phyloP scores from a whole-genome alignment of 2,888 invertebrate genomes.

The Chrysina gloriosa region DNA sequence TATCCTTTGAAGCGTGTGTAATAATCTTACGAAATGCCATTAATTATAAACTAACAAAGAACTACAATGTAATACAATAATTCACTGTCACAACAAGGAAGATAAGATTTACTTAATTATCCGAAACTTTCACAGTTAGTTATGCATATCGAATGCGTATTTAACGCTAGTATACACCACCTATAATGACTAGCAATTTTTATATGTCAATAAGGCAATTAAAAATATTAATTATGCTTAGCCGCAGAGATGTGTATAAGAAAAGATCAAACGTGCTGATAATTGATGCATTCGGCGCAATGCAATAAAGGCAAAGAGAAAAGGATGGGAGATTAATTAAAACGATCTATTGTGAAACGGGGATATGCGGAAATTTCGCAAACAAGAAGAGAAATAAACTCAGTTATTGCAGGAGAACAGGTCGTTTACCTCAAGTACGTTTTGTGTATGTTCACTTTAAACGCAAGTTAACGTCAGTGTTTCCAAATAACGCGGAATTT shows the following conservation, averaged over 20 bases:
- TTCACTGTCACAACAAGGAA: no score
- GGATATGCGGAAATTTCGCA: not conserved
- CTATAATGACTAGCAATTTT: not conserved
- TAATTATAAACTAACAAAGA: no score
- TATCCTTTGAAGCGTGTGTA: no score
- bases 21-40: no score
- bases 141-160: no score
- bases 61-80: no score
- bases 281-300: slow-evolving; percentile 2
- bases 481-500: no score
- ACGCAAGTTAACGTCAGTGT: no score
- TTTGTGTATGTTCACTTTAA: not conserved
- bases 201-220: not conserved
- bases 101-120: no score
- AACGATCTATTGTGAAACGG: slow-evolving; percentile 6
- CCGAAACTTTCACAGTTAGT: no score
- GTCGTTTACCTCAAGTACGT: not conserved
- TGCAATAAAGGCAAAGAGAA: not conserved
- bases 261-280: not conserved
- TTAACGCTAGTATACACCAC: no score
- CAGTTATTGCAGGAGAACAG: not conserved
- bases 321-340: not conserved
- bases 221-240: slow-evolving; percentile 1
- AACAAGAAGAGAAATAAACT: slow-evolving; percentile 1
- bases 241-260: not conserved